phyloP scores from a whole-genome alignment of 2,888 invertebrate species.

The Agrochola circellaris region DNA sequence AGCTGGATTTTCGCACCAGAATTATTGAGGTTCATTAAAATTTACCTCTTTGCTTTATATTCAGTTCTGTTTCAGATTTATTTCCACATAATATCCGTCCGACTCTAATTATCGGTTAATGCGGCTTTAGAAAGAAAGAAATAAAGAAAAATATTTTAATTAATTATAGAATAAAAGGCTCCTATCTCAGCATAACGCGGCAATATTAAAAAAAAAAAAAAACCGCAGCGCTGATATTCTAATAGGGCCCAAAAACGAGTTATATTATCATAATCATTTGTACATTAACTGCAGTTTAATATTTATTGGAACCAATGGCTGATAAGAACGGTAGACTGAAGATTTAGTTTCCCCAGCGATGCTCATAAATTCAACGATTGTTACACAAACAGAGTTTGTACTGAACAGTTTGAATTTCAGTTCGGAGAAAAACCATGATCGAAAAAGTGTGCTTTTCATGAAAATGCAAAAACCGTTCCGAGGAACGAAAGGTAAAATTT shows the following conservation, averaged over 20 bases:
- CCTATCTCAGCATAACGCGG: too few relatives aligned
- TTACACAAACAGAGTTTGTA: conserved; percentile 1
- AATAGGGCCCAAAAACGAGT: background rate
- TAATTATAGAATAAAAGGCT: too few relatives aligned
- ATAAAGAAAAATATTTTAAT: too few relatives aligned
- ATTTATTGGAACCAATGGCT: background rate
- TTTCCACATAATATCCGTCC: conserved; percentile 53
- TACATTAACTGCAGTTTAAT: background rate
- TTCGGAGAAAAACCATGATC: conserved; percentile 30
- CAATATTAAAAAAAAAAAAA: too few relatives aligned
- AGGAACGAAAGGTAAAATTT: conserved; percentile 42
- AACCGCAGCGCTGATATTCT: too few relatives aligned
- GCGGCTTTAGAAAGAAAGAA: conserved; percentile 17
- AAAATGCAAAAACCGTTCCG: conserved; percentile 49
- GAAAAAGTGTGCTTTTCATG: conserved; percentile 43
- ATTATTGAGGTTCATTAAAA: conserved; percentile 78
- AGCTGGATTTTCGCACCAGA: conserved; percentile 71
- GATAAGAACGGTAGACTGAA: background rate
- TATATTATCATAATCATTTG: conserved; percentile 7
- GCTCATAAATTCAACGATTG: conserved; percentile 19
- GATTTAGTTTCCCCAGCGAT: conserved; percentile 1
- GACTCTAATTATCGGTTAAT: conserved; percentile 63
- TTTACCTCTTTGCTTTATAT: conserved; percentile 72
- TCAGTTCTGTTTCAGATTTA: conserved; percentile 69
- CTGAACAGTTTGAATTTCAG: conserved; percentile 27